Evolutionary conservation across 37 sponge, comb jelly and placozoan species (phyloP).

Genomic region (Theonella swinhoei): DNA sequence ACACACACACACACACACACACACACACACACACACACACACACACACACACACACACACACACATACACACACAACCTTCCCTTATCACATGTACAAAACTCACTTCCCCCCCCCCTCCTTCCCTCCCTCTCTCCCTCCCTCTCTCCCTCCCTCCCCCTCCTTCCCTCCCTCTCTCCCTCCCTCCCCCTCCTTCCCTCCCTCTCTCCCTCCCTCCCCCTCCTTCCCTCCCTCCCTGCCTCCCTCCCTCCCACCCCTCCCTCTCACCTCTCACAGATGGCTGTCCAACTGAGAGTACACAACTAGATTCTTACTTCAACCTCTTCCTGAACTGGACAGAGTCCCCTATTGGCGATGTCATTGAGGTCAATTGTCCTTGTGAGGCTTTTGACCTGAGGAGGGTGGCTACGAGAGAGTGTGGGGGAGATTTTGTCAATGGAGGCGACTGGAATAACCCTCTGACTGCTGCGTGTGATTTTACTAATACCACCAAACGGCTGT

Average conservation of each 20-base stretch:
- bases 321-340: conserved; percentile 39
- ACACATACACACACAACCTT: too few relatives aligned
- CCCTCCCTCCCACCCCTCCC: background rate
- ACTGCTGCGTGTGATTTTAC: conserved; percentile 32
- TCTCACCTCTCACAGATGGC: conserved; percentile 23
- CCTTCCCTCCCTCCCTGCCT: background rate
- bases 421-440: conserved; percentile 59
- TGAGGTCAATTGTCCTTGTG: conserved; percentile 48
- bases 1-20: too few relatives aligned
- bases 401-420: conserved; percentile 47
- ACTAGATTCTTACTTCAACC: too few relatives aligned
- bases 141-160: too few relatives aligned
- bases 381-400: background rate
- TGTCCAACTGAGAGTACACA: too few relatives aligned
- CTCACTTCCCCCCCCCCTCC: too few relatives aligned
- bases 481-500: background rate
- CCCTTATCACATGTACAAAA: too few relatives aligned
- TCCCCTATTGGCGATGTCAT: conserved; percentile 33
- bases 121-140: too few relatives aligned
- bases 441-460: conserved; percentile 33
- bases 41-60: too few relatives aligned
- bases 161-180: too few relatives aligned
- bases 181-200: too few relatives aligned
- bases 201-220: background rate
- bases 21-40: too few relatives aligned